phyloP scores from a whole-genome alignment of 2,113 vertebrate genomes.

The Cricetomys ansorgei region DNA sequence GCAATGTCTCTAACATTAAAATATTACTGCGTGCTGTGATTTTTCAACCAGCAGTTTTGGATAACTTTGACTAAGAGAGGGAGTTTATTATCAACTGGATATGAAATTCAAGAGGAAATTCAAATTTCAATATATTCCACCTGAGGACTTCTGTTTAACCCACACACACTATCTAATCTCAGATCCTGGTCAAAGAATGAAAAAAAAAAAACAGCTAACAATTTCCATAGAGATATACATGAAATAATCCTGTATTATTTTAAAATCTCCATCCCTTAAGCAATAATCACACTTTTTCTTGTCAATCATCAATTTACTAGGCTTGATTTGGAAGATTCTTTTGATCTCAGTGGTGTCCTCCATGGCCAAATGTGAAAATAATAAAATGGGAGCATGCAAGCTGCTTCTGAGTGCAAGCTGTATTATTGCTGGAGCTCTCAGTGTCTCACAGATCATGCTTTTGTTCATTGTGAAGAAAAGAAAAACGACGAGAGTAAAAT shows the following conservation, averaged over 20 bases:
- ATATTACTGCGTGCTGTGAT: neutral
- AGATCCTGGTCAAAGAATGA: neutral
- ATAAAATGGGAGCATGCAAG: neutral
- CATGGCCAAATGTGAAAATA: neutral
- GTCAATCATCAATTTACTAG: neutral
- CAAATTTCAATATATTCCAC: neutral
- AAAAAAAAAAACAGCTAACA: neutral
- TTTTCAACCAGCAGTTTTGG: neutral
- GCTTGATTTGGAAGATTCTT: neutral
- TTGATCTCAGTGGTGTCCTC: neutral
- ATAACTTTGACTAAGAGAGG: neutral
- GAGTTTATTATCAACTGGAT: neutral
- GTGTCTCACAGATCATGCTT: neutral
- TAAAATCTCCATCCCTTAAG: neutral
- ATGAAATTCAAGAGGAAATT: neutral
- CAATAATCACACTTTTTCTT: neutral
- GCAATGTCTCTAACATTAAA: neutral
- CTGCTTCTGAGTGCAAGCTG: neutral
- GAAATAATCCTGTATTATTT: neutral
- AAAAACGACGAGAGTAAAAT: neutral
- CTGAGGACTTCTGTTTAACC: neutral
- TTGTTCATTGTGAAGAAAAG: neutral
- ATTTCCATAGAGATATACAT: neutral
- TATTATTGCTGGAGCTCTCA: accelerated
- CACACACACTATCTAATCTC: neutral